Conservation (phyloP, 2,888 invertebrate genomes). For the Abrostola triplasia region DNA sequence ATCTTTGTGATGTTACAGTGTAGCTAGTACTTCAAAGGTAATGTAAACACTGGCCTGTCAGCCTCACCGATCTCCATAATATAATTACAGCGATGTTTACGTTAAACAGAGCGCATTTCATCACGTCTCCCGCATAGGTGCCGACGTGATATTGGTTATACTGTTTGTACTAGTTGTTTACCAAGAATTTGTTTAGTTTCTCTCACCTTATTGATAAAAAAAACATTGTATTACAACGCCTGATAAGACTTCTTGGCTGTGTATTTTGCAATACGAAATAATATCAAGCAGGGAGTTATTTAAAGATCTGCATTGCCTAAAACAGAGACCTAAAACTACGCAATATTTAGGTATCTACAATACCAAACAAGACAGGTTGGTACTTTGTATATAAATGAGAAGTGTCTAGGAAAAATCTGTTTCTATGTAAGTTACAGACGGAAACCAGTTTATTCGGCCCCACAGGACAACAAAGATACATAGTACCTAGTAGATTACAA, state of each 20-base stretch:
- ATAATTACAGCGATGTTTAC: slow-evolving; percentile 51
- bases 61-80: slow-evolving; percentile 25
- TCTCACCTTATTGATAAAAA: not conserved
- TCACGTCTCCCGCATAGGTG: slow-evolving; percentile 45
- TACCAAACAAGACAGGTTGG: too few species aligned
- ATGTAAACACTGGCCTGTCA: slow-evolving; percentile 44
- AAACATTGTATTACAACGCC: not conserved
- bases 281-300: too few species aligned
- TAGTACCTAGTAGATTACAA: too few species aligned
- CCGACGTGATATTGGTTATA: not conserved
- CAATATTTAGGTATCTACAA: too few species aligned
- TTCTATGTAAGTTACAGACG: too few species aligned
- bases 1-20: slow-evolving; percentile 28
- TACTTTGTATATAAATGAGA: too few species aligned
- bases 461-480: too few species aligned
- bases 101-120: slow-evolving; percentile 47
- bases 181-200: slow-evolving; percentile 11
- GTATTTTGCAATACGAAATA: too few species aligned
- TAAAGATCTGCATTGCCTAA: too few species aligned
- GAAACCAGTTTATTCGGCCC: too few species aligned
- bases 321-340: too few species aligned
- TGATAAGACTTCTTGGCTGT: not conserved
- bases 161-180: slow-evolving; percentile 17
- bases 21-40: slow-evolving; percentile 37
- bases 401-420: too few species aligned